Conservation (phyloP, 2,113 vertebrate genomes). For the Hypocryptadius cinnamomeus region DNA sequence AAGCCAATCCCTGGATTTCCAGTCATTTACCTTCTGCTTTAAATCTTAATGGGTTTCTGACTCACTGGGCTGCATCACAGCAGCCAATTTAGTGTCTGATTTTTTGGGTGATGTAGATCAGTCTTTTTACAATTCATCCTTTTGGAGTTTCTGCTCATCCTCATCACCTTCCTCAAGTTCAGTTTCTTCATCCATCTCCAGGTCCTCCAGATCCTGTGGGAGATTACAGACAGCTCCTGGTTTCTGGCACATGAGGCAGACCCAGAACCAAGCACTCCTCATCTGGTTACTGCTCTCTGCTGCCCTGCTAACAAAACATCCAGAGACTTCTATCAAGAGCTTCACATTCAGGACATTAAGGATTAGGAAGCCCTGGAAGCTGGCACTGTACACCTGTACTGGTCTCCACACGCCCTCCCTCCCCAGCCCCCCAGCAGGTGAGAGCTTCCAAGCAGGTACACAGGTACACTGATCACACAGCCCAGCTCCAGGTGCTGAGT, state of each 20-base stretch:
- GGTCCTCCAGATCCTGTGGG: slow-evolving; percentile 78
- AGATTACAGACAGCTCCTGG: background rate
- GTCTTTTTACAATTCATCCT: slow-evolving; percentile 85
- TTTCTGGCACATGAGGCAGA: background rate
- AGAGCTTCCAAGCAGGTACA: background rate
- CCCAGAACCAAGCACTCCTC: background rate
- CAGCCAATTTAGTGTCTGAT: slow-evolving; percentile 58
- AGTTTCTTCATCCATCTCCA: slow-evolving; percentile 74
- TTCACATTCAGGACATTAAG: background rate
- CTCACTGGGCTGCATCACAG: slow-evolving; percentile 24
- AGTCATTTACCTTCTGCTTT: slow-evolving; percentile 45
- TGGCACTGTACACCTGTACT: background rate
- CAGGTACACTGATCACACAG: fast-evolving
- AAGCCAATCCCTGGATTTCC: slow-evolving; percentile 60
- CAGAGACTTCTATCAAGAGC: background rate
- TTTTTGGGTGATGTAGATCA: slow-evolving; percentile 17
- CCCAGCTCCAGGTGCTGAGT: background rate
- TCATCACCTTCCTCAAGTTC: slow-evolving; percentile 74
- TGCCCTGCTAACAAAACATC: background rate
- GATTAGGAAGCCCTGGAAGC: background rate
- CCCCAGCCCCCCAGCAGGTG: background rate
- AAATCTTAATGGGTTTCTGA: slow-evolving; percentile 51
- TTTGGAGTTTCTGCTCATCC: slow-evolving; percentile 74
- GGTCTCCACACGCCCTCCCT: background rate
- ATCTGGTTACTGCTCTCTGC: background rate